Evolutionary conservation across 30 jellyfish, hydroid and myxozoan genomes (phyloP).

Genomic region (Turritopsis rubra): DNA sequence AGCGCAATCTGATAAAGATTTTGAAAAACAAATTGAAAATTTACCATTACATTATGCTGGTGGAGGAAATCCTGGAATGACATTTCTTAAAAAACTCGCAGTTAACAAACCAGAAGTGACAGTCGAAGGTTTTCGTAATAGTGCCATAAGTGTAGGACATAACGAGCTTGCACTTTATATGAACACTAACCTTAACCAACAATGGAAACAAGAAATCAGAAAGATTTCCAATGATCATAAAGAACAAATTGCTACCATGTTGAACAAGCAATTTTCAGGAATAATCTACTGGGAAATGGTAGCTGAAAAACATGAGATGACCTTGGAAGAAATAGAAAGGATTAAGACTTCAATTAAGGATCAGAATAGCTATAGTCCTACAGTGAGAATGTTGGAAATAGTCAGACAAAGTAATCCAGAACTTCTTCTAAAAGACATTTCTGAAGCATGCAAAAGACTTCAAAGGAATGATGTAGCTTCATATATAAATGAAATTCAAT

Average conservation of each 20-base stretch:
- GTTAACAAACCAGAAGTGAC: slow-evolving; percentile 1
- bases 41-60: slow-evolving; percentile 7
- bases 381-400: neutral
- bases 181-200: neutral
- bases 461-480: neutral
- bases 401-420: neutral
- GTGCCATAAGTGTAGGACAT: neutral
- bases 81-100: neutral
- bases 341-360: neutral
- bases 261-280: neutral
- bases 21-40: neutral
- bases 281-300: neutral
- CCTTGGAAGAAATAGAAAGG: neutral
- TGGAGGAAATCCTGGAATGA: slow-evolving; percentile 11
- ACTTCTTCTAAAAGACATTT: neutral
- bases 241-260: neutral
- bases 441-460: neutral
- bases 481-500: too few species aligned
- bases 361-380: slow-evolving; percentile 9
- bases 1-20: neutral
- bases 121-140: neutral
- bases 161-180: neutral
- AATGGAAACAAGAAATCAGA: neutral
- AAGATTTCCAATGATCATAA: neutral
- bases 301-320: neutral